A percentile compares a stretch with the other conserved stretches of the same genome.
phyloP scores from a whole-genome alignment of 2,113 vertebrate species.

The Astatotilapia flaviijosephi region DNA sequence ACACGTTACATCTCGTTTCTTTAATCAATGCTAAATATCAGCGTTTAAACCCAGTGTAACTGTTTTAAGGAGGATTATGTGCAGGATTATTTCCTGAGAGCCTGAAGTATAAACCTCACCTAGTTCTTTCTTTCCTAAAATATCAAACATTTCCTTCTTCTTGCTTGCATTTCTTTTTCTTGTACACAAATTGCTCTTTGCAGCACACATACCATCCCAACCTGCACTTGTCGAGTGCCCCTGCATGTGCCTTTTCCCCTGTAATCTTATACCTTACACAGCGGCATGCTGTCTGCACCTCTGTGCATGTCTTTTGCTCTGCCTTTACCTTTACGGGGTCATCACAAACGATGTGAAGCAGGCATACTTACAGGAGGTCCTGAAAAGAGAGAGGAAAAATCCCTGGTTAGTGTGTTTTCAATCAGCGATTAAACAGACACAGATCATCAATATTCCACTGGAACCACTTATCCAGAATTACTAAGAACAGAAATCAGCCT shows the following conservation, averaged over 20 bases:
- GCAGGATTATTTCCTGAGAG: background rate
- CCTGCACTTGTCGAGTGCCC: background rate
- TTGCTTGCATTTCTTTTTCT: background rate
- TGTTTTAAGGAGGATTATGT: background rate
- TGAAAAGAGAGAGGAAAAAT: conserved; percentile 62
- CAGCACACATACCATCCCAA: background rate
- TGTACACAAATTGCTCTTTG: background rate
- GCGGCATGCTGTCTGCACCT: background rate
- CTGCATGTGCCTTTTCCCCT: background rate
- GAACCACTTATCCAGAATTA: conserved; percentile 18
- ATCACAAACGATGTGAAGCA: conserved; percentile 41
- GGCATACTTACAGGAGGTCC: conserved; percentile 96
- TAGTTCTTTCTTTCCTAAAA: background rate
- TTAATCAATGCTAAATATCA: background rate
- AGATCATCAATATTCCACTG: conserved; percentile 12
- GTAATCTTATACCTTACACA: background rate
- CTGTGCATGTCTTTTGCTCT: background rate
- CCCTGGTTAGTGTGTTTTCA: conserved; percentile 36
- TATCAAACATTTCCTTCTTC: background rate
- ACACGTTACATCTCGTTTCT: background rate
- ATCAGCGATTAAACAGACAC: conserved; percentile 19
- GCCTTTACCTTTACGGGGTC: conserved; percentile 44
- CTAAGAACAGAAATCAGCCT: background rate
- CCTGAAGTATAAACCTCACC: background rate
- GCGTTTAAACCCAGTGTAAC: background rate